Conservation (phyloP, 2,888 invertebrate species). For the Rutpela maculata region DNA sequence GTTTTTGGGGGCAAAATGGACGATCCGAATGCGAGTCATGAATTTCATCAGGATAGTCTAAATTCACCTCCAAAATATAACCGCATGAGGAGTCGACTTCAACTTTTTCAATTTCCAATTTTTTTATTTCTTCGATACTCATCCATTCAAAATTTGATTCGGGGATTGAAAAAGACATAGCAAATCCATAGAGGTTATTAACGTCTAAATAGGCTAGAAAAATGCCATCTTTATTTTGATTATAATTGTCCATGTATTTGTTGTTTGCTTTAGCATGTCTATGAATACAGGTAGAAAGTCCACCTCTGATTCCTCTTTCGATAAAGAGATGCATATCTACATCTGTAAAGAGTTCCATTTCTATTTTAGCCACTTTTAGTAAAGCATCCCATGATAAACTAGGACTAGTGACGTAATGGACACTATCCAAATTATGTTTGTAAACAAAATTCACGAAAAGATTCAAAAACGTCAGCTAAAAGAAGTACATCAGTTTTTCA, state of each 20-base stretch:
- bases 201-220: constrained; percentile 1
- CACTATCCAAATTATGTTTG: constrained; percentile 7
- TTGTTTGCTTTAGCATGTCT: constrained; percentile 6
- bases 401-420: constrained; percentile 3
- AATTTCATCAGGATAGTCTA: background rate
- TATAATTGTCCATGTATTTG: constrained; percentile 15
- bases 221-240: background rate
- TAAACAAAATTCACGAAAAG: constrained; percentile 4
- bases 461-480: constrained; percentile 22
- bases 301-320: background rate
- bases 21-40: background rate
- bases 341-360: background rate
- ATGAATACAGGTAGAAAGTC: background rate
- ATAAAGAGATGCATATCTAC: background rate
- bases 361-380: background rate
- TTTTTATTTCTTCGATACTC: background rate
- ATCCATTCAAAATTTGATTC: constrained; percentile 1
- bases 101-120: background rate
- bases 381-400: background rate
- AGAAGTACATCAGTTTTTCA: constrained; percentile 45
- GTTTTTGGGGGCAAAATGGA: constrained; percentile 6
- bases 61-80: constrained; percentile 13
- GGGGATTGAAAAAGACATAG: background rate
- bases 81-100: background rate
- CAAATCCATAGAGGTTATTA: constrained; percentile 5